Base-by-base conservation (phyloP, 2,113 vertebrate species). In the Hippoglossus stenolepis region DNA sequence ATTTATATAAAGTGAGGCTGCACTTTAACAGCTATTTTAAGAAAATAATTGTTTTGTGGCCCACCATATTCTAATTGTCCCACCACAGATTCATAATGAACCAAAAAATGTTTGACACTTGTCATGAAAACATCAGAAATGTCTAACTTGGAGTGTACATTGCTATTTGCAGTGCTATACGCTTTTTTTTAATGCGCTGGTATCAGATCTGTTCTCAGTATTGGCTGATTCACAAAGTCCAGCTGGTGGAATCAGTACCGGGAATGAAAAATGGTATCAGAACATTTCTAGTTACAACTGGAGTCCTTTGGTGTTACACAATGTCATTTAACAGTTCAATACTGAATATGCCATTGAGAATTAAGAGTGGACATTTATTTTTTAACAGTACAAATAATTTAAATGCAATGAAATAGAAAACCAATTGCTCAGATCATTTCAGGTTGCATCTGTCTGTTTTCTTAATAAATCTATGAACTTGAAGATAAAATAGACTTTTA, bases 401-500 rank as follows among this genome's bases (percentile, higher is more conserved):
- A 9, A 56, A 43, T 49, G 10, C 47, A 13, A 45, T 47, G 45
- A 24, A 23, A 63, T 40, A 47, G 9, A 53, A 75, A 47, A 20
- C 21, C 14, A 43, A 65, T 17, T 53, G 40, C 31, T 64, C 35
- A 38, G 14, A 47, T 77, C 62, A 80, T n/a, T 43, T 77, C 40
- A 43, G 26, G 18, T 65, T 61, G 40, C 47, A 18, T 57, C 20
- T 14, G 26, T 59, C 43, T 62, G 26, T 58, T 66, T 53, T 60
- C 60, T 63, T 62, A 40, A 4, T 45, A 9, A 31, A 59, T 71
- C 53, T 64, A 43, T 73, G 21, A 74, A 4, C 56, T 64, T 60
- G 28, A 74, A 51, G 47, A 76, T 59, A 43, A 63, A 58, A 75
- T 58, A 68, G 57, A 26, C 11, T 43, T 43, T 76, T 62, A 43